Conservation (phyloP, 1,140 invertebrate genomes). For the Heliconius eleuchia region DNA sequence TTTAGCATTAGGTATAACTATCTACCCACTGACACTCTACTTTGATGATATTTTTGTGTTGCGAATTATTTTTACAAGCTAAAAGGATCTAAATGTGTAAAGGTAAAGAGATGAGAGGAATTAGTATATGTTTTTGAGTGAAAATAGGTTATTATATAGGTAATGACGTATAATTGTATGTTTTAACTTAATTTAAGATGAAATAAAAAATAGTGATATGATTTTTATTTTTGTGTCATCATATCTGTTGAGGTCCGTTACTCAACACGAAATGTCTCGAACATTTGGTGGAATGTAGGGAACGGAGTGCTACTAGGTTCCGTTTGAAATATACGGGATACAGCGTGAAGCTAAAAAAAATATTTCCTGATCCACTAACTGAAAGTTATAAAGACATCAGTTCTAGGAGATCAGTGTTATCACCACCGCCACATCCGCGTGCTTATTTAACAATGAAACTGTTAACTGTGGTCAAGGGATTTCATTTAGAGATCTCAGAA, state of each 20-base stretch:
- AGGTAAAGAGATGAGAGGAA: not conserved
- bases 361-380: too few relatives aligned
- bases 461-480: not conserved
- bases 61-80: constrained; percentile 16
- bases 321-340: too few relatives aligned
- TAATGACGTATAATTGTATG: too few relatives aligned
- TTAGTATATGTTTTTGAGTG: not conserved
- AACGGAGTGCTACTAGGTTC: too few relatives aligned
- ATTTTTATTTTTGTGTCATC: not conserved
- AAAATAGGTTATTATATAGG: too few relatives aligned
- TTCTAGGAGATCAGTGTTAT: not conserved
- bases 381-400: not conserved
- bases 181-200: not conserved
- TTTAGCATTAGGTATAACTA: constrained; percentile 22
- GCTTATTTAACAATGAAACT: not conserved
- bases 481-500: too few relatives aligned
- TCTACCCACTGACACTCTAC: constrained; percentile 23
- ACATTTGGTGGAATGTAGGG: too few relatives aligned
- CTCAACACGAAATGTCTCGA: too few relatives aligned
- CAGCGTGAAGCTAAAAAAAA: too few relatives aligned
- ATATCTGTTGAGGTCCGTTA: too few relatives aligned
- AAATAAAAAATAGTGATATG: not conserved
- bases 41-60: constrained; percentile 21
- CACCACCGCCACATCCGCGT: too few relatives aligned
- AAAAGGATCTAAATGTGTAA: constrained; percentile 6